Evolutionary conservation across 2,113 vertebrate genomes (phyloP).

Genomic region (Malurus melanocephalus): DNA sequence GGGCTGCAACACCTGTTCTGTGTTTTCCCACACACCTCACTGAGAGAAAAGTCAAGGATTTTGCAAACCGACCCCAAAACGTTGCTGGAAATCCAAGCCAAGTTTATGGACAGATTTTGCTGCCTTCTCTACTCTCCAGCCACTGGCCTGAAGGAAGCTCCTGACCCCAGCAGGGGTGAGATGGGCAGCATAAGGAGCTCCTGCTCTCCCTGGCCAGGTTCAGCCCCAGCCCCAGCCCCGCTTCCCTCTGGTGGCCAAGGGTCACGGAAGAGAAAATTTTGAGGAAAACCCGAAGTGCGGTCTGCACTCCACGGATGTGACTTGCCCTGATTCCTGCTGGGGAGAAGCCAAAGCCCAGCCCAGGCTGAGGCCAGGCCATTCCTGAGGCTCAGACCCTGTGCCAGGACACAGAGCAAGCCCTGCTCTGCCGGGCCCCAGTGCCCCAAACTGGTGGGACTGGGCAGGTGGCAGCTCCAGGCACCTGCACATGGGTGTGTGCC

Average conservation of each 20-base stretch:
- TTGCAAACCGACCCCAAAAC: not conserved
- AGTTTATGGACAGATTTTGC: not conserved
- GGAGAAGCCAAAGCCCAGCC: not conserved
- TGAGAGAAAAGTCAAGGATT: not conserved
- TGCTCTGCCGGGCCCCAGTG: not conserved
- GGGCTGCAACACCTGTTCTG: not conserved
- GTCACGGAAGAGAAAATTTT: fast-evolving
- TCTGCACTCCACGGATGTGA: not conserved
- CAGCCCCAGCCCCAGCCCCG: not conserved
- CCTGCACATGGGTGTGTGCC: not conserved
- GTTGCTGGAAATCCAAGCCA: not conserved
- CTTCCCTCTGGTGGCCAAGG: not conserved
- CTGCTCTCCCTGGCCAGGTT: not conserved
- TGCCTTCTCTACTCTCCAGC: not conserved
- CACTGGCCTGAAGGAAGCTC: not conserved
- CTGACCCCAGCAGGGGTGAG: not conserved
- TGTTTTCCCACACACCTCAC: not conserved
- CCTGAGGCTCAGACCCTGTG: not conserved
- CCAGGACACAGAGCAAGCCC: not conserved
- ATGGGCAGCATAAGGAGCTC: not conserved
- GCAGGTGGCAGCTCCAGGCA: not conserved
- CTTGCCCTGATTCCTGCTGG: not conserved
- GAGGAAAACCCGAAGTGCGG: not conserved
- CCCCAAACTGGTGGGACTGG: not conserved
- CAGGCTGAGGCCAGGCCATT: not conserved